Percentiles rank a stretch among this genome's conserved stretches.
These are phyloP conservation scores for Theretra japonica DNA, from an alignment of 2,888 invertebrate species.

Conservation along the genomic window DNA sequence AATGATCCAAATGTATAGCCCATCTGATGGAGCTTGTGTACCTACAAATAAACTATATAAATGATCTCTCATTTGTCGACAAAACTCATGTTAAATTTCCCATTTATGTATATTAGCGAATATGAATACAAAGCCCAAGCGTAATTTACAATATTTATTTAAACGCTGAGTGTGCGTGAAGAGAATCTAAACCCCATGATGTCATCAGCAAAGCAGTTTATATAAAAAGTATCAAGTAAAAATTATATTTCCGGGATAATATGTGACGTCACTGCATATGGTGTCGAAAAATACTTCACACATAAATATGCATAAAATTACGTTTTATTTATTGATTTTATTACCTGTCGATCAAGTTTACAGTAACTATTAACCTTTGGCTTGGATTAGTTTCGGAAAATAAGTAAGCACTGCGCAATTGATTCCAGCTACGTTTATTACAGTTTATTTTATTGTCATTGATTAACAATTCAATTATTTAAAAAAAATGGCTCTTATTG, in stretches of 20 bases:
- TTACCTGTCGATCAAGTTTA: not conserved
- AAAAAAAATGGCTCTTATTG: too few species aligned
- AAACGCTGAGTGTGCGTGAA: not conserved
- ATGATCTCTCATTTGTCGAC: not conserved
- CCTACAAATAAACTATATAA: too few species aligned
- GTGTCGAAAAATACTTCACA: not conserved
- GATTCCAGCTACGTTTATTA: not conserved
- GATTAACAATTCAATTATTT: too few species aligned
- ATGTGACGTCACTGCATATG: not conserved
- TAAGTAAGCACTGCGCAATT: not conserved
- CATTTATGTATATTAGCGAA: conserved; percentile 10
- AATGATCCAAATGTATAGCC: too few species aligned
- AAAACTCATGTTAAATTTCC: not conserved
- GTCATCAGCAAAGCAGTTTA: not conserved
- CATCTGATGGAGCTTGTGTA: too few species aligned
- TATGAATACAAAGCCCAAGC: conserved; percentile 4
- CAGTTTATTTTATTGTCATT: not conserved
- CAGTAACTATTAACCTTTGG: not conserved
- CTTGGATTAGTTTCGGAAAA: conserved; percentile 2
- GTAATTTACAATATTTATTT: not conserved
- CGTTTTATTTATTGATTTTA: not conserved
- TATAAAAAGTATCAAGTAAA: not conserved
- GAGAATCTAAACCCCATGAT: conserved; percentile 6
- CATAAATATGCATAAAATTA: conserved; percentile 14
- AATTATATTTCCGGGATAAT: conserved; percentile 12